Evolutionary conservation across 2,888 invertebrate genomes (phyloP).

Genomic region (Zele albiditarsus): DNA sequence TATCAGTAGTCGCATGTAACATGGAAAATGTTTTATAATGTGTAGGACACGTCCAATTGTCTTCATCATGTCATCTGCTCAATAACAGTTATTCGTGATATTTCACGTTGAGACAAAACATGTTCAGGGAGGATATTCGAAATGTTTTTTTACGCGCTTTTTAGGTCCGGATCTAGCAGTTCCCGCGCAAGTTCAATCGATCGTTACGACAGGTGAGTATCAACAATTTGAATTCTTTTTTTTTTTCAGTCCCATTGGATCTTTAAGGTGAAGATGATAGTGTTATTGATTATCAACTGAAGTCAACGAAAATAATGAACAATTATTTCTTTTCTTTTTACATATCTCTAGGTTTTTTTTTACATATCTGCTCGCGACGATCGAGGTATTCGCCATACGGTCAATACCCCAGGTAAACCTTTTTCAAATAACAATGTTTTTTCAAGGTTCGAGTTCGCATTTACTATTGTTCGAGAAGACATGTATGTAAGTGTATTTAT

Average conservation of each 20-base stretch:
- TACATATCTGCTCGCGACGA: not conserved
- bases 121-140: constrained; percentile 59
- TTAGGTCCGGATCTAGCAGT: constrained; percentile 67
- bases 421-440: not conserved
- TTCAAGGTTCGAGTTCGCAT: not conserved
- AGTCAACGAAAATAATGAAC: not conserved
- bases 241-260: not conserved
- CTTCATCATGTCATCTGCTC: not conserved
- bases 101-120: not conserved
- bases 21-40: not conserved
- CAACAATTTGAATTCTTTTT: not conserved
- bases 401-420: constrained; percentile 2
- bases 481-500: not conserved
- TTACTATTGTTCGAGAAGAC: not conserved
- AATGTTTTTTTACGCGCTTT: constrained; percentile 48
- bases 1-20: not conserved
- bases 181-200: constrained; percentile 56
- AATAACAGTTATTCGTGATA: not conserved
- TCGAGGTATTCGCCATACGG: not conserved
- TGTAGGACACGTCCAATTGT: not conserved
- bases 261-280: constrained; percentile 10
- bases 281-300: not conserved
- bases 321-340: not conserved
- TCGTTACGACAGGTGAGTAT: constrained; percentile 35
- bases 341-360: not conserved